phyloP scores from a whole-genome alignment of 2,797 vertebrate genomes.

The Etheostoma perlongum region DNA sequence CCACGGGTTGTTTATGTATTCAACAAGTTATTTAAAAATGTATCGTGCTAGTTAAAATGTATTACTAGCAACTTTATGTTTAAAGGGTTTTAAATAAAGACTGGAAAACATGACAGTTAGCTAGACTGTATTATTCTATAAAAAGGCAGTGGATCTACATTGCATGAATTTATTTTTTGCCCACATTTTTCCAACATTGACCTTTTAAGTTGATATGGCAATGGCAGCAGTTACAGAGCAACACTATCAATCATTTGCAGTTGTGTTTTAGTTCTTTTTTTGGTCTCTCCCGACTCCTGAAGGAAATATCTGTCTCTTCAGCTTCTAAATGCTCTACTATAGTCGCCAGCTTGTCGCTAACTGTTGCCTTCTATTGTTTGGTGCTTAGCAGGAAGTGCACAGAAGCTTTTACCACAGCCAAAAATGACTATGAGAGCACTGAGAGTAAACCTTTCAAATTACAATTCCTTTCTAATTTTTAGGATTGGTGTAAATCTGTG shows the following conservation, averaged over 20 bases:
- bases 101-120: neutral
- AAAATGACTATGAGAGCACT: too few species aligned
- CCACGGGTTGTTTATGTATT: constrained; percentile 11
- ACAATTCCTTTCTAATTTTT: constrained; percentile 15
- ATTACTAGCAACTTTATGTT: neutral
- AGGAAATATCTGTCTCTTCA: neutral
- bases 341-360: neutral
- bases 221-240: neutral
- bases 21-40: constrained; percentile 6
- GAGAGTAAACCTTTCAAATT: neutral
- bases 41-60: neutral
- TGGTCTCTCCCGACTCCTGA: neutral
- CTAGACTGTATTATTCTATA: neutral
- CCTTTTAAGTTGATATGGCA: neutral
- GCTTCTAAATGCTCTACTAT: neutral
- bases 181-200: neutral
- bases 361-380: too few species aligned
- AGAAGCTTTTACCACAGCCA: neutral
- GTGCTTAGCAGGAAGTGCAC: neutral
- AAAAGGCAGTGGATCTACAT: neutral
- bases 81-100: too few species aligned
- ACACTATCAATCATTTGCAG: too few species aligned
- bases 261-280: neutral
- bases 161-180: neutral
- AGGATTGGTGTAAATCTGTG: neutral